Evolutionary conservation across 2,888 invertebrate genomes (phyloP), one percentile per base, ranked within the genome.

Genomic region (Autographa gamma): DNA sequence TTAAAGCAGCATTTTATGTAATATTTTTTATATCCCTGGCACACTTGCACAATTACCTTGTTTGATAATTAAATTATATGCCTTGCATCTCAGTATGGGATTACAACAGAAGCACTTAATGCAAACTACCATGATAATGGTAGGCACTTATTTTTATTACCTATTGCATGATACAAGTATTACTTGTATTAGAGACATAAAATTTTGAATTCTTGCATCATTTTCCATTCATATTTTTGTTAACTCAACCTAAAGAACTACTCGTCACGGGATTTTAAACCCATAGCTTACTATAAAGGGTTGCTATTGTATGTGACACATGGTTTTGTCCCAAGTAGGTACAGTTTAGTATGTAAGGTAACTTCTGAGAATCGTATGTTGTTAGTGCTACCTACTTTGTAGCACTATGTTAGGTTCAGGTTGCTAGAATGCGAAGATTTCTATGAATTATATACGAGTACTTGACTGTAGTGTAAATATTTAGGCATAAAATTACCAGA

Each of bases 371-470:
- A 74, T 48, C 34, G 14, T 62, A 54, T 60, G 61, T 58, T 60
- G 43, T 69, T 25, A 60, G 34, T 32, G 4, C 18, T 11, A 61
- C 68, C 73, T 79, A 76, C 73, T 71, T 69, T 76, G 79, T 77
- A 59, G 38, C 58, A 1, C 13, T 56, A 34, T 62, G 9, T 13
- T 41, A 41, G 52, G 14, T 25, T 41, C 52, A 60, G 31, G 14
- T n/a, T 31, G 43, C 25, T 18, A 65, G 34, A 64, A 38, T 38
- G 62, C 41, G 43, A 43, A 65, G 6, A 69, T 59, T 75, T 79
- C 78, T 68, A 4, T 31, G 72, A 79, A 79, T 16, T 59, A 32
- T 59, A 6, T 59, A 32, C 7, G n/a, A n/a, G 6, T 7, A 0
- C 31, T 59, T 7, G 7, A 16, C 5, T 16, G 16, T 16, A n/a